Evolutionary conservation across 2,797 vertebrate genomes (phyloP), one percentile per base, ranked within the genome.

Genomic region (Aselliscus stoliczkanus): DNA sequence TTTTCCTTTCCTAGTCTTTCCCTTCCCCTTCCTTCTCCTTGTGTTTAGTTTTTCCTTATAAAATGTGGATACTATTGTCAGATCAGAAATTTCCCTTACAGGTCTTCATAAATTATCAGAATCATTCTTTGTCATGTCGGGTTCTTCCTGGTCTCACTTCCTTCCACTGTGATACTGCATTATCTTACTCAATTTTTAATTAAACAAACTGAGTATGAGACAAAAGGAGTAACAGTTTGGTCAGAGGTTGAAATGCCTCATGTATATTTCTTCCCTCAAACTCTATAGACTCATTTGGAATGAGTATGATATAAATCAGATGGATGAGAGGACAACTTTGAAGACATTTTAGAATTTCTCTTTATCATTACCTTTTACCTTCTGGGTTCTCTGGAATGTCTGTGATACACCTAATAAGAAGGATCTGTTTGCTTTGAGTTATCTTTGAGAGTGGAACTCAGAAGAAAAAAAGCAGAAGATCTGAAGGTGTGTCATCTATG

Each of bases 81-180:
- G 94, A 95, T 93, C 65, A 98, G 92, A 97, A 80, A 95, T 96
- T 96, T 96, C 88, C 84, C 97, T 97, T 90, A 85, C 90, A 96
- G 90, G 58, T 84, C 93, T 98, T 96, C 95, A 97, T 90, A 64
- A 92, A 95, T 73, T 1, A 77, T 39, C 92, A 77, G 52, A 88
- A 70, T 64, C 44, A 12, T 67, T 97, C 94, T 96, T 95, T 86
- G 79, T 96, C 65, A 54, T 80, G 52, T 91, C 7, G 20, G 44
- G 95, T 96, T 89, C 93, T 92, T 96, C 27, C 34, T 96, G 75
- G 75, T 65, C 76, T 92, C 18, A 15, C 73, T 96, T 96, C 95
- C 79, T 96, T 96, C 90, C 85, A 85, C 93, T 94, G 88, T 75
- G 79, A n/a, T 62, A 85, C 96, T 70, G 50, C 2, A 44, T 67